Percentiles rank a stretch among this genome's conserved stretches.
These are phyloP conservation scores for Lontra canadensis DNA, from an alignment of 2,113 vertebrate species.

Conservation along the genomic window DNA sequence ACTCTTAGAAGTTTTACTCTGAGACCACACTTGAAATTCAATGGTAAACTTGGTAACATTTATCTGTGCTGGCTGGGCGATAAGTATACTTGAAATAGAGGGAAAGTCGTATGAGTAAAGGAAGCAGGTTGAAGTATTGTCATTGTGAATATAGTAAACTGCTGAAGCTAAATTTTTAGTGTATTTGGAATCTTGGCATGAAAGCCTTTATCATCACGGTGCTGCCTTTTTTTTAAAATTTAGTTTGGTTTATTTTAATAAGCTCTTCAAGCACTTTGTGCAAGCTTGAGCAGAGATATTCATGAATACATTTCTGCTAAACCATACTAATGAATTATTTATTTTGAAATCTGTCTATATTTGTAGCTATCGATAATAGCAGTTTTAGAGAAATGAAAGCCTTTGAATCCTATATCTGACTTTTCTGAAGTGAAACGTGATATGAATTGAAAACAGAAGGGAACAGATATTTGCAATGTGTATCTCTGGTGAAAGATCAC, in stretches of 20 bases:
- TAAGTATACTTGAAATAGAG: neutral
- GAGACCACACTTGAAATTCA: conserved; percentile 14
- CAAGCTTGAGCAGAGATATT: conserved; percentile 54
- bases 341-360: conserved; percentile 54
- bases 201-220: conserved; percentile 35
- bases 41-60: neutral
- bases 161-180: conserved; percentile 43
- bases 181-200: conserved; percentile 52
- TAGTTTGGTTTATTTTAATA: conserved; percentile 51
- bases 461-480: neutral
- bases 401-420: conserved; percentile 42
- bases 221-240: conserved; percentile 54
- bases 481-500: neutral
- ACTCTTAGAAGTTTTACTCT: conserved; percentile 4
- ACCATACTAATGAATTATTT: conserved; percentile 67
- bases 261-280: conserved; percentile 61
- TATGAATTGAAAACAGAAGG: conserved; percentile 34
- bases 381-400: conserved; percentile 66
- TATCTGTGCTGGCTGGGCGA: neutral
- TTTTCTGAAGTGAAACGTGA: conserved; percentile 40
- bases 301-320: conserved; percentile 67
- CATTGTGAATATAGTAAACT: conserved; percentile 45
- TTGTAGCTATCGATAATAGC: conserved; percentile 48
- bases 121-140: conserved; percentile 13
- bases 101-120: neutral